Base-by-base conservation (phyloP, 2,797 vertebrate species). In the Poliocrania exsul region DNA sequence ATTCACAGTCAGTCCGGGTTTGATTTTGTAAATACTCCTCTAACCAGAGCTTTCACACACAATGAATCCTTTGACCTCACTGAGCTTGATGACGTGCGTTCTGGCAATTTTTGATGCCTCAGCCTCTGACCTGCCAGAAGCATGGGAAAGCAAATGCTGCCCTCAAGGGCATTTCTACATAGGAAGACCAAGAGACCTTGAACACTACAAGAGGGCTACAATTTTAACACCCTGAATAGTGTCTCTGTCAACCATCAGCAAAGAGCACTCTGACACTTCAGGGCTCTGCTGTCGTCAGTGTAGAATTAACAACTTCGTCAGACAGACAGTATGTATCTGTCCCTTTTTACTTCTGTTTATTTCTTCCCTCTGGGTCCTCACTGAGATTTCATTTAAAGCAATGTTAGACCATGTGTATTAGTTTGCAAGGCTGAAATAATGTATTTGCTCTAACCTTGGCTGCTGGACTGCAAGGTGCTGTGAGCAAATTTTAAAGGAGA, bases 21-120 rank as follows among this genome's bases (percentile, higher is more conserved):
- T 83, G 72, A 62, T 86, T 89, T 87, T 88, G 50, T 65, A 93
- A 83, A 86, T 70, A 38, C 50, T 84, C 9, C 75, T 78, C 53
- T 47, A 84, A n/a, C 56, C 44, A 86, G 54, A 51, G 70, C 54
- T 75, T 73, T 54, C 82, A 50, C 16, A n/a, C 51, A 96, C 86
- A 93, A 90, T 75, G 79, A 88, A 53, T 93, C 82, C 92, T 95
- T 94, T 92, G 82, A 94, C 95, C 92, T 87, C 85, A n/a, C 58
- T 42, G 78, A 50, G 42, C 57, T 60, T 0, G 2, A 61, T 92
- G 90, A 94, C 42, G 29, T 67, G 24, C 3, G 1, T 66, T 67
- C 62, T 0, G 0, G 66, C 71, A 92, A 92, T 87, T 92, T 92
- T 47, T 2, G 10, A 91, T 75, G 61, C 53, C 79, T 89, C 84